phyloP scores from a whole-genome alignment of 1,140 invertebrate genomes.

The Anagrus nilaparvatae region DNA sequence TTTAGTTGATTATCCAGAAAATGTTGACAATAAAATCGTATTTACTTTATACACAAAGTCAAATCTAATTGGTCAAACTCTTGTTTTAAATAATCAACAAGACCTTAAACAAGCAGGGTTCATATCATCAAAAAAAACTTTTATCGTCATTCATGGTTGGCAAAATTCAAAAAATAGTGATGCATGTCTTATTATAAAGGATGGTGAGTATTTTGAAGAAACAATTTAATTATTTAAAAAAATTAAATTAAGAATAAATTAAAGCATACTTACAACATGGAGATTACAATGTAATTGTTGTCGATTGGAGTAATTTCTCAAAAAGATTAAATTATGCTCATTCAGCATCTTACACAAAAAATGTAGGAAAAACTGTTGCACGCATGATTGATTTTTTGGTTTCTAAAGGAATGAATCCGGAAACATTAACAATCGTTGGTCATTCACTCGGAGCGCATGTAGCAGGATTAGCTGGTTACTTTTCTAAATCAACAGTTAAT shows the following conservation, averaged over 20 bases:
- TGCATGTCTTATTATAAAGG: conserved; percentile 29
- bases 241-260: conserved; percentile 1
- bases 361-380: conserved; percentile 26
- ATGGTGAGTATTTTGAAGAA: conserved; percentile 24
- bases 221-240: too few relatives aligned
- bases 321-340: conserved; percentile 22
- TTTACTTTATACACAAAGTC: too few relatives aligned
- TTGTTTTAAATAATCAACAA: too few relatives aligned
- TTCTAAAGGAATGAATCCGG: conserved; percentile 22
- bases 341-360: conserved; percentile 41
- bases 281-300: conserved; percentile 46
- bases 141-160: conserved; percentile 47
- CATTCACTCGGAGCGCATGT: conserved; percentile 45
- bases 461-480: conserved; percentile 35
- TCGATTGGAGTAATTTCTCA: conserved; percentile 50
- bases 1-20: too few relatives aligned
- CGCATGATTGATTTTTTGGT: conserved; percentile 34
- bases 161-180: conserved; percentile 27
- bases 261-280: conserved; percentile 25
- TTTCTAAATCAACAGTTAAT: conserved; percentile 20
- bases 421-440: conserved; percentile 38
- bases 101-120: too few relatives aligned
- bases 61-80: too few relatives aligned
- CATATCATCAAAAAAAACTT: conserved; percentile 29
- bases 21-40: too few relatives aligned